Percentiles rank a stretch among this genome's conserved stretches.
Conservation (phyloP, 2,797 vertebrate species). For the Remorina albescens region DNA sequence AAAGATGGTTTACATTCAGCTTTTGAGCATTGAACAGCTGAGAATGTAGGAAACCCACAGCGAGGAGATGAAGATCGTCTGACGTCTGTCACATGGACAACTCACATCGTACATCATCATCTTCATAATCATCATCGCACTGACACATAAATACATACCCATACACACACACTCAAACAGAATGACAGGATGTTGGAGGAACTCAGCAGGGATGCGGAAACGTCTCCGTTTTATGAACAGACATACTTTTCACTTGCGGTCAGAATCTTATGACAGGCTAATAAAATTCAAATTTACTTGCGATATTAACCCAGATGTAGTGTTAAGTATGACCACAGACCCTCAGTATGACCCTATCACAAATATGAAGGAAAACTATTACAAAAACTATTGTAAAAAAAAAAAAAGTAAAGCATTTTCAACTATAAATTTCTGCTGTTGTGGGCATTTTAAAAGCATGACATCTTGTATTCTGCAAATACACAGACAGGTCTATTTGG, state of each 20-base stretch:
- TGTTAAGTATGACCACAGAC: neutral
- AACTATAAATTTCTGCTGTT: conserved; percentile 2
- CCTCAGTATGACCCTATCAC: neutral
- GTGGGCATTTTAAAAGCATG: neutral
- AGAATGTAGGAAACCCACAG: conserved; percentile 69
- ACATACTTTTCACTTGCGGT: conserved; percentile 13
- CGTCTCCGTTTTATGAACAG: conserved; percentile 9
- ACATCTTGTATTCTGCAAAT: conserved; percentile 1
- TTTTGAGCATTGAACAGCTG: conserved; percentile 71
- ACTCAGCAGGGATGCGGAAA: conserved; percentile 37
- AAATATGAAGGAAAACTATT: neutral
- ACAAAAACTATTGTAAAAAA: neutral
- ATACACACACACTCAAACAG: conserved; percentile 15
- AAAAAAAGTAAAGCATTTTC: neutral
- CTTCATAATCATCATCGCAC: conserved; percentile 42
- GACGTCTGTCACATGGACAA: conserved; percentile 64
- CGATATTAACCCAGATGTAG: conserved; percentile 3
- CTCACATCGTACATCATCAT: conserved; percentile 66
- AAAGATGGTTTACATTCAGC: conserved; percentile 59
- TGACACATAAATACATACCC: conserved; percentile 38
- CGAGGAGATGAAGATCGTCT: conserved; percentile 35
- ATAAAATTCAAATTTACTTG: neutral
- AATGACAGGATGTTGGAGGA: conserved; percentile 54
- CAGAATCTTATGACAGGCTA: conserved; percentile 10
- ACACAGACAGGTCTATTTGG: neutral